Evolutionary conservation across 2,888 invertebrate species (phyloP).

Genomic region (Luffia ferchaultella): DNA sequence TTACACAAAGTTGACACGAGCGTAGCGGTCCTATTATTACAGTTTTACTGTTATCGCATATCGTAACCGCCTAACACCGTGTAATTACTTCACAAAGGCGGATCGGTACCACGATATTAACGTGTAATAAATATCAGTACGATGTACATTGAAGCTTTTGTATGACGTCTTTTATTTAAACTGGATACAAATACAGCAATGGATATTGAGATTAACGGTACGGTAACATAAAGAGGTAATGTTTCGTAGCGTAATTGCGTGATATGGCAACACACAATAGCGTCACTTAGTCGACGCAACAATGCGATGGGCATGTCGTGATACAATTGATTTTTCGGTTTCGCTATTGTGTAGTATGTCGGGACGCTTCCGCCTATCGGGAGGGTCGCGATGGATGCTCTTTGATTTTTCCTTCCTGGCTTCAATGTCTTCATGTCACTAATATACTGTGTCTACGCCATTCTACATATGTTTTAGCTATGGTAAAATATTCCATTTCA

Average conservation of each 20-base stretch:
- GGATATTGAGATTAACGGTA: slow-evolving; percentile 8
- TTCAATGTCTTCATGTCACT: neutral
- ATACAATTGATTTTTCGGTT: slow-evolving; percentile 40
- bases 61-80: slow-evolving; percentile 42
- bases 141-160: neutral
- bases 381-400: neutral
- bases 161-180: neutral
- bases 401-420: neutral
- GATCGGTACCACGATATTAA: neutral
- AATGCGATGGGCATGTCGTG: slow-evolving; percentile 36
- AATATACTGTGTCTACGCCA: neutral
- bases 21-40: slow-evolving; percentile 42
- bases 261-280: slow-evolving; percentile 35
- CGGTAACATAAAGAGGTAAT: neutral
- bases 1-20: slow-evolving; percentile 49
- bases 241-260: slow-evolving; percentile 23
- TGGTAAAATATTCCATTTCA: too few species aligned
- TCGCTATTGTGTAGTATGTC: neutral
- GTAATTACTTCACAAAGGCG: slow-evolving; percentile 46
- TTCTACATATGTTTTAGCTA: too few species aligned
- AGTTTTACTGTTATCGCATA: slow-evolving; percentile 60
- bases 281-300: slow-evolving; percentile 31
- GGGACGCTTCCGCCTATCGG: neutral
- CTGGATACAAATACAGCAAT: slow-evolving; percentile 19
- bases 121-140: neutral